A percentile compares a stretch with the other conserved stretches of the same genome.
phyloP scores from a whole-genome alignment of 35 echinoderm and acorn worm genomes.

The Stichopus chloronotus region DNA sequence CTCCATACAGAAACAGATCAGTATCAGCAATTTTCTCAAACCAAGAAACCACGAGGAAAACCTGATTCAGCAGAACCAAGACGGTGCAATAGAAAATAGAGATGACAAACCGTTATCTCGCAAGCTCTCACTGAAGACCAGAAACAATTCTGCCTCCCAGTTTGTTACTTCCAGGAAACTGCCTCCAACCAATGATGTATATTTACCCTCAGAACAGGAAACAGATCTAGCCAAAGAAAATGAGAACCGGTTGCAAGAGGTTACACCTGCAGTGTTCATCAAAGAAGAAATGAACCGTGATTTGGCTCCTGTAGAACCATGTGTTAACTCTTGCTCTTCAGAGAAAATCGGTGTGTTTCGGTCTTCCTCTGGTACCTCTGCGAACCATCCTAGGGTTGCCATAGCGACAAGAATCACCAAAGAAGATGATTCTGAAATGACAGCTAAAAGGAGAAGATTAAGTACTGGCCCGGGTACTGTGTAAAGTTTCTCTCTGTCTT shows the following conservation, averaged over 20 bases:
- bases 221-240: not conserved
- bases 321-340: not conserved
- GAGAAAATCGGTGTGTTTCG: not conserved
- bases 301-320: not conserved
- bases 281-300: not conserved
- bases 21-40: constrained; percentile 12
- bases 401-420: constrained; percentile 36
- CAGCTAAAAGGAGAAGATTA: constrained; percentile 33
- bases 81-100: not conserved
- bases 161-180: not conserved
- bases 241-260: not conserved
- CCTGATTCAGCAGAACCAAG: not conserved
- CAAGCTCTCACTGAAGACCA: constrained; percentile 24
- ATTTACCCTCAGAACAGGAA: not conserved
- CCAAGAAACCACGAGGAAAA: not conserved
- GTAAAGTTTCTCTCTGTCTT: not conserved
- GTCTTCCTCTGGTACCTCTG: not conserved
- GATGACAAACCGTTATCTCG: not conserved
- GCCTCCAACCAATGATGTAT: not conserved
- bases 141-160: not conserved
- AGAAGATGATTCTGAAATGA: constrained; percentile 11
- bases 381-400: constrained; percentile 13
- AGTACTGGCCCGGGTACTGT: constrained; percentile 4
- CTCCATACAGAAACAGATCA: not conserved
- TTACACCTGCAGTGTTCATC: not conserved